These are phyloP conservation scores for Drosophila testacea DNA, from an alignment of 2,888 invertebrate species.

Conservation along the genomic window DNA sequence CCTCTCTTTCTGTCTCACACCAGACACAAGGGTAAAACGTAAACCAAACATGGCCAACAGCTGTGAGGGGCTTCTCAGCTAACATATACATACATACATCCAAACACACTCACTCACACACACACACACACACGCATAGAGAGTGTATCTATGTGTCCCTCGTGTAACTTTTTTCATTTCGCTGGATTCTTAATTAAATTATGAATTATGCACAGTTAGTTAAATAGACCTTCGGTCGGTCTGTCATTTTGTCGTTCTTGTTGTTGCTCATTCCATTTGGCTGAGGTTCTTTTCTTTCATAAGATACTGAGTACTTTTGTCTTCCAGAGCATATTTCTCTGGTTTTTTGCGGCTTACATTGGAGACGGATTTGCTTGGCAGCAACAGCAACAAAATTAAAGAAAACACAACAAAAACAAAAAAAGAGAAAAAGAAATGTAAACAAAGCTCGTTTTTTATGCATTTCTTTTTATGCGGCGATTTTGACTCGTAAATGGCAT, in stretches of 20 bases:
- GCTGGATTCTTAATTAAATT: slow-evolving; percentile 84
- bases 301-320: slow-evolving; percentile 28
- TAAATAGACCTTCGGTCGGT: slow-evolving; percentile 78
- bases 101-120: slow-evolving; percentile 11
- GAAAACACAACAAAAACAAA: slow-evolving; percentile 15
- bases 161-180: slow-evolving; percentile 81
- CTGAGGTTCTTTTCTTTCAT: slow-evolving; percentile 23
- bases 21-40: slow-evolving; percentile 63
- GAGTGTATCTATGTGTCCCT: slow-evolving; percentile 71
- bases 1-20: neutral
- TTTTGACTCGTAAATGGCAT: slow-evolving; percentile 80
- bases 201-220: slow-evolving; percentile 84
- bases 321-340: slow-evolving; percentile 40
- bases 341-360: slow-evolving; percentile 72
- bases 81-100: slow-evolving; percentile 17
- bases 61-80: slow-evolving; percentile 70
- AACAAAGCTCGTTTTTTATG: slow-evolving; percentile 61
- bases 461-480: slow-evolving; percentile 58
- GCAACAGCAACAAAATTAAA: slow-evolving; percentile 11
- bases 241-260: slow-evolving; percentile 11
- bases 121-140: slow-evolving; percentile 12
- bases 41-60: slow-evolving; percentile 62
- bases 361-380: slow-evolving; percentile 71
- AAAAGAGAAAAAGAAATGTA: slow-evolving; percentile 30
- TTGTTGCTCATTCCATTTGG: neutral